A percentile compares a stretch with the other conserved stretches of the same genome.
These are phyloP conservation scores for Falcunculus frontatus DNA, from an alignment of 2,113 vertebrate genomes.

Conservation along the genomic window DNA sequence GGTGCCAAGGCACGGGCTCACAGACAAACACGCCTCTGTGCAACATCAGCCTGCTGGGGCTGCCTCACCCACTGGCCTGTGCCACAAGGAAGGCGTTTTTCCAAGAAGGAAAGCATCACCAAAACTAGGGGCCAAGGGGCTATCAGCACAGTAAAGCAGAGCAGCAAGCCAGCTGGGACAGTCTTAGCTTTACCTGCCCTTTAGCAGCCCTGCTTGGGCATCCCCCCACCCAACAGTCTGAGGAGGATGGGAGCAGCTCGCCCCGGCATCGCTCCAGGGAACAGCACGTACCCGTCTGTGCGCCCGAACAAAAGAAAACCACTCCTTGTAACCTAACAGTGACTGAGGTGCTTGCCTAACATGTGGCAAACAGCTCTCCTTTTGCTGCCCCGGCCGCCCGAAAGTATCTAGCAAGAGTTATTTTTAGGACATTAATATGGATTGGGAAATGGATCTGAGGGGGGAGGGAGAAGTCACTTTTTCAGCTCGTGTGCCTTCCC, in stretches of 20 bases:
- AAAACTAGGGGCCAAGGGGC: not conserved
- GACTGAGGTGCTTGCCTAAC: not conserved
- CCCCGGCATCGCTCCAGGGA: rapidly evolving
- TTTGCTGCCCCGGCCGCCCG: not conserved
- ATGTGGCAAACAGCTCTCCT: not conserved
- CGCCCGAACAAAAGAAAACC: rapidly evolving
- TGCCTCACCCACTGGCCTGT: not conserved
- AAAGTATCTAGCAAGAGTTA: conserved; percentile 27
- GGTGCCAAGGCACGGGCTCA: not conserved
- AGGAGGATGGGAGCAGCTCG: not conserved
- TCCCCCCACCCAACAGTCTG: not conserved
- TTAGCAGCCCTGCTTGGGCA: not conserved
- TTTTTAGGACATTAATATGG: conserved; percentile 36
- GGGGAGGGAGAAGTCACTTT: not conserved
- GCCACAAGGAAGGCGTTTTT: not conserved
- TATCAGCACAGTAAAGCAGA: not conserved
- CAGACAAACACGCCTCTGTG: not conserved
- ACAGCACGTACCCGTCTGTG: rapidly evolving
- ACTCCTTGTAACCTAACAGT: not conserved
- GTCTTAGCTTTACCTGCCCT: not conserved
- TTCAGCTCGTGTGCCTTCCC: not conserved
- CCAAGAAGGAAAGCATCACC: not conserved
- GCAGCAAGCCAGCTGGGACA: not conserved
- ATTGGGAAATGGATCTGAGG: not conserved
- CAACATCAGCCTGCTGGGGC: not conserved